A percentile compares a stretch with the other conserved stretches of the same genome.
Evolutionary conservation across 2,797 vertebrate genomes (phyloP).

Genomic region (Paguma larvata): DNA sequence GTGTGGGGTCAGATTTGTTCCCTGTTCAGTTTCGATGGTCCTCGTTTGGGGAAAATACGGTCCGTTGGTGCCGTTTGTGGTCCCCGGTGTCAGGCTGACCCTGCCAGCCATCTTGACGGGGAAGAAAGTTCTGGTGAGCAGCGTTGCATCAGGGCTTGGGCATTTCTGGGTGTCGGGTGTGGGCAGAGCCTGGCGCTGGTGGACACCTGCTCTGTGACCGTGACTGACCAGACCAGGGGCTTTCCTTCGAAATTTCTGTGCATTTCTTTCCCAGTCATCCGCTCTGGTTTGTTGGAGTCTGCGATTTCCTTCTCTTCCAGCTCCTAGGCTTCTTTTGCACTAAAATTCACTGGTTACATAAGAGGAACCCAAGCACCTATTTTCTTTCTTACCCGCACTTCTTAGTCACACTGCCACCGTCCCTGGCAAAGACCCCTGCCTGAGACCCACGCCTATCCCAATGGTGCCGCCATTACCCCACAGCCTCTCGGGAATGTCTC

Average conservation of each 20-base stretch:
- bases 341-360: not conserved
- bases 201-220: not conserved
- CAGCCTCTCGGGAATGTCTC: not conserved
- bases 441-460: not conserved
- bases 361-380: not conserved
- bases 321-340: not conserved
- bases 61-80: not conserved
- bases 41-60: not conserved
- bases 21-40: not conserved
- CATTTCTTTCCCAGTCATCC: not conserved
- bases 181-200: not conserved
- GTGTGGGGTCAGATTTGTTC: not conserved
- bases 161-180: not conserved
- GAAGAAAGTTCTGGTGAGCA: not conserved
- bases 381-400: not conserved
- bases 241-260: not conserved
- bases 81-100: not conserved
- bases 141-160: not conserved
- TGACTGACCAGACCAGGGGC: not conserved
- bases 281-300: slow-evolving; percentile 20
- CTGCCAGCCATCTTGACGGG: not conserved
- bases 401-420: not conserved
- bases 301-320: not conserved
- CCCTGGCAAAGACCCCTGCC: not conserved
- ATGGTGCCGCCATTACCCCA: fast-evolving